Evolutionary conservation across 2,113 vertebrate genomes (phyloP), one percentile per base, ranked within the genome.

Genomic region (Rhodinocichla rosea): DNA sequence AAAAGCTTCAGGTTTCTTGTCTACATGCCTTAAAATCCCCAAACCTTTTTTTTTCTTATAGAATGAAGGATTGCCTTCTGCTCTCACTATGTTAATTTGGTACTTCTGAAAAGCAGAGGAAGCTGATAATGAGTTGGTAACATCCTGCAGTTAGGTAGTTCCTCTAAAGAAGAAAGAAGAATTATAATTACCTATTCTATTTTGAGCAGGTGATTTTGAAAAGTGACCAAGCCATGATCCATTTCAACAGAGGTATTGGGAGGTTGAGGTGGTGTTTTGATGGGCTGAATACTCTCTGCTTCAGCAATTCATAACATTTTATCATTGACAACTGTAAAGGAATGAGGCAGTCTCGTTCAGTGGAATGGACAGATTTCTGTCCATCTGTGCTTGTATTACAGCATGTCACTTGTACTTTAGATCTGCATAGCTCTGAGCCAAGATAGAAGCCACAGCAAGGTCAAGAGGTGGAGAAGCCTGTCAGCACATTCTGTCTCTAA

Each of bases 301-400:
- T 95, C 84, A 97, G 91, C 97, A 97, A 97, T 98, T 98, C 97
- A 92, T 97, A 97, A 91, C 37, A 69, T 97, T 98, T 98, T 98
- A 96, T 98, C 98, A 97, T 97, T 97, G 97, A 98, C 97, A 98
- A 95, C 94, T 94, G 86, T 95, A 96, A 95, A 97, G 97, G 95
- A 97, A 96, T 92, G 94, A 97, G 89, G 86, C 86, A 53, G 94
- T 93, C 94, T 98, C 97, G 98, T 98, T 98, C 91, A 65, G 97
- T 86, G 92, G 93, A 83, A 88, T 96, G 97, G 98, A 98, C 98
- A 98, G 98, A 98, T 98, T 98, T 98, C 97, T 97, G 97, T 98
- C 98, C 98, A 98, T 99, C 98, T 98, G 98, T 98, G 97, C 97
- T 88, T 92, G 74, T 85, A 94, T 95, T 97, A 95, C 97, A 95